phyloP scores from a whole-genome alignment of 1,140 invertebrate genomes.

The Hestina assimilis region DNA sequence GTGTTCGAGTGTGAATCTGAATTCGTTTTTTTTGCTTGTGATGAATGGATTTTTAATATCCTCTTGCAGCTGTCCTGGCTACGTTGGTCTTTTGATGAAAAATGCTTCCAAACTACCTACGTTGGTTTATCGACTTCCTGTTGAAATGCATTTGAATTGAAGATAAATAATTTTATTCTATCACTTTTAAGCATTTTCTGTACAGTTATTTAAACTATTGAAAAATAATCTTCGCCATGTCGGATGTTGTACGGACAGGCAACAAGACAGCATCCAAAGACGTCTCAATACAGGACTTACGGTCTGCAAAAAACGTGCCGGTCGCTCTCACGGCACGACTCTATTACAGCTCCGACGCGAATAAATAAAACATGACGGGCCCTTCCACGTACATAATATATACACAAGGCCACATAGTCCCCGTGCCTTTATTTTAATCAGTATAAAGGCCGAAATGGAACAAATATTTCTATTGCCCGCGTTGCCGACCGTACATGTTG shows the following conservation, averaged over 20 bases:
- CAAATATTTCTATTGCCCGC: neutral
- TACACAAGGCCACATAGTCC: conserved; percentile 32
- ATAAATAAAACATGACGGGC: conserved; percentile 78
- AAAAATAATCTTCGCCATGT: conserved; percentile 69
- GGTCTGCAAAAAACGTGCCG: conserved; percentile 69
- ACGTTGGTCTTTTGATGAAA: conserved; percentile 48
- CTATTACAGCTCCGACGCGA: conserved; percentile 71
- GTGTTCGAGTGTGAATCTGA: conserved; percentile 73
- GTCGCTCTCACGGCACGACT: conserved; percentile 73
- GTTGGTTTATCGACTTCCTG: too few relatives aligned
- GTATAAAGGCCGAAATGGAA: conserved; percentile 19
- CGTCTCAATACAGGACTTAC: conserved; percentile 71
- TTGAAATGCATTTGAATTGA: too few relatives aligned
- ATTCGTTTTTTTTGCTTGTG: conserved; percentile 70
- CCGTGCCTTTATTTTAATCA: conserved; percentile 25
- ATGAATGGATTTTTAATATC: conserved; percentile 77
- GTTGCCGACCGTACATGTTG: conserved; percentile 32
- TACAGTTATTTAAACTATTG: conserved; percentile 25
- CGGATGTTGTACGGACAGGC: conserved; percentile 63
- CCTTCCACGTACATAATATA: conserved; percentile 69
- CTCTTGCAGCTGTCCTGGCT: conserved; percentile 59
- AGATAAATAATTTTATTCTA: too few relatives aligned
- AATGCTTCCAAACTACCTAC: conserved; percentile 6
- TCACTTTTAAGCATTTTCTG: conserved; percentile 1
- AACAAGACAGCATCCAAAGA: conserved; percentile 74